Base-by-base conservation (phyloP, 1,140 invertebrate species). In the Apis dorsata region DNA sequence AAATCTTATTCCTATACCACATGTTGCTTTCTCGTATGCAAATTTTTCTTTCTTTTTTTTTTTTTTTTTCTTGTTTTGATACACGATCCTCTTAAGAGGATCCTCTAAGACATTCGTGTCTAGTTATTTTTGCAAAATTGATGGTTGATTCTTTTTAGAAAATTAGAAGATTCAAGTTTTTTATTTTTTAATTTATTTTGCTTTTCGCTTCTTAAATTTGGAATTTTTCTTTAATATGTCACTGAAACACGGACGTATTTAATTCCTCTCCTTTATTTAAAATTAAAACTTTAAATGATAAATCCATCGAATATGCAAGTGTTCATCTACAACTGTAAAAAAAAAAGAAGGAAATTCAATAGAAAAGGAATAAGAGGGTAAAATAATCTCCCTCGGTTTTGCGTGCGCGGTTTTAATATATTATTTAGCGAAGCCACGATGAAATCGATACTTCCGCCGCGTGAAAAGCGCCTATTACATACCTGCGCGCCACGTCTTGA, bases 371-470 rank as follows among this genome's bases (percentile, higher is more conserved):
- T 10, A 17, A 44, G 24, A 57, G 10, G 21, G 9, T 28, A 24
- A 28, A 13, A 51, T 62, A 62, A 75, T 75, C n/a, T 49, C 10
- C n/a, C 24, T 1, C 9, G 28, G n/a, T 73, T 51, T 66, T 28
- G 53, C 60, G 71, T 69, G 44, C n/a, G 2, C 44, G 15, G 8
- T 81, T 76, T 66, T 76, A 66, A 81, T 68, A 17, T n/a, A 63
- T 81, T 81, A 66, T 81, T 81, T 68, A 81, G 21, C 53, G 53
- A 44, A 12, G 72, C 11, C 63, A 59, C 71, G 73, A 60, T 53
- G 80, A 59, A 69, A 69, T 81, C 80, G 80, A 76, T 81, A 81
- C 55, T 69, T 69, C 55, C 24, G 34, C 65, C 62, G 73, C 72
- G 65, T 60, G 80, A 65, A 68, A 76, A 76, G 13, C 55, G 44